These are phyloP conservation scores for Mionectes olivaceus DNA, from an alignment of 2,797 vertebrate genomes.

Conservation along the genomic window DNA sequence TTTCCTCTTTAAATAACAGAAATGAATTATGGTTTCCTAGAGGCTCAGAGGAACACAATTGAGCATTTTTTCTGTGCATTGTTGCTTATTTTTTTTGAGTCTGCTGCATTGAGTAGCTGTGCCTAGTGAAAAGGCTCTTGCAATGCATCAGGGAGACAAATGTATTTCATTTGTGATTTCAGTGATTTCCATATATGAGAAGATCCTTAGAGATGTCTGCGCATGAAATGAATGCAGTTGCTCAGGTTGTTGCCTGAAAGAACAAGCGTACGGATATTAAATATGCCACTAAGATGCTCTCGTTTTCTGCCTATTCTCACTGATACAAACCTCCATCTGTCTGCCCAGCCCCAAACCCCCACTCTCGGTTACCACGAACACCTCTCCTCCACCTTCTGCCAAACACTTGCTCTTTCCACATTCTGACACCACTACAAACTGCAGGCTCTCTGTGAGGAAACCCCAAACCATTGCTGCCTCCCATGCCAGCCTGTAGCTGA, in stretches of 20 bases:
- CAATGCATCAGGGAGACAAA: neutral
- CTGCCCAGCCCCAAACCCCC: neutral
- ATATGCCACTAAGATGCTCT: neutral
- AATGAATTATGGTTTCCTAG: neutral
- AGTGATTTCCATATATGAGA: conserved; percentile 32
- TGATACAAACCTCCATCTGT: conserved; percentile 10
- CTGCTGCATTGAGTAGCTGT: neutral
- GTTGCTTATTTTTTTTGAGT: neutral
- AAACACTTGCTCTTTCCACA: neutral
- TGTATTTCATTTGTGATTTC: conserved; percentile 47
- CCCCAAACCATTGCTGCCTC: neutral
- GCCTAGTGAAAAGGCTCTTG: conserved; percentile 4
- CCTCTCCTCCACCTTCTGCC: neutral
- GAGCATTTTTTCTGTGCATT: neutral
- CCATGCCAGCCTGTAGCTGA: neutral
- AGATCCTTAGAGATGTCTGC: conserved; percentile 32
- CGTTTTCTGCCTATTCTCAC: conserved; percentile 11
- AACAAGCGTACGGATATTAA: conserved; percentile 19
- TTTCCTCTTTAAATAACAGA: conserved; percentile 5
- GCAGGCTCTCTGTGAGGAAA: neutral
- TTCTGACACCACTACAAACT: neutral
- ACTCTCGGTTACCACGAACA: neutral
- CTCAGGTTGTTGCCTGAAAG: conserved; percentile 36
- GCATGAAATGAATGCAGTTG: conserved; percentile 39
- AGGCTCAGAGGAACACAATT: neutral